Base-by-base conservation (phyloP, 2,797 vertebrate genomes). In the Leuciscus waleckii region DNA sequence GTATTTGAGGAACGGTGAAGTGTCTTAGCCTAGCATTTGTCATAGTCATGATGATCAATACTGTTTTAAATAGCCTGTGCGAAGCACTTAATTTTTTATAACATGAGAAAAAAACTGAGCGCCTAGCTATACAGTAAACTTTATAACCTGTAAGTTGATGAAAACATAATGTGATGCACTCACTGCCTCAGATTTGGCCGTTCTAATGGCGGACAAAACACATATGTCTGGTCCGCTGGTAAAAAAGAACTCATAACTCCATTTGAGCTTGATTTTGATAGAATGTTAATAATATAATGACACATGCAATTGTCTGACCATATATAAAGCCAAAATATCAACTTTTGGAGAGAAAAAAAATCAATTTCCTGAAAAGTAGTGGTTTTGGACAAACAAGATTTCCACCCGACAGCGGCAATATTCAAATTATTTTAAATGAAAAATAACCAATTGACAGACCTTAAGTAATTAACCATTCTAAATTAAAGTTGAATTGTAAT, bases 381-480 rank as follows among this genome's bases (percentile, higher is more conserved):
- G 26, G 1, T 63, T 63, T 63, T 16, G 61, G 13, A 16, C 26
- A 29, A 16, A 63, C 11, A 63, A 29, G 2, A 2, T 16, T 29
- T 63, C 13, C 13, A 0, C 13, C 6, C 6, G 2, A 63, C 14
- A 32, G 26, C 0, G 0, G 32, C 10, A 4, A 4, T 32, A 7
- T 65, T 65, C 2, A 32, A n/a, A 16, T 63, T 63, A 14, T 54
- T 2, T 11, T 21, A 1, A 74, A 26, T 26, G 0, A 61, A 58
- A 58, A 58, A 58, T n/a, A 4, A 58, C 26, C 56, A 61, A 61
- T 61, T 61, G n/a, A 61, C 56, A 26, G 23, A 26, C n/a, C 10
- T 26, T n/a, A 10, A 56, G 3, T 35, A 10, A 58, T 58, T 58
- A 58, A 61, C 23, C 23, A 61, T 61, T 61, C 56, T 13, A 43